Evolutionary conservation across 2,113 vertebrate genomes (phyloP).

Genomic region (Rhinolophus ferrumequinum): DNA sequence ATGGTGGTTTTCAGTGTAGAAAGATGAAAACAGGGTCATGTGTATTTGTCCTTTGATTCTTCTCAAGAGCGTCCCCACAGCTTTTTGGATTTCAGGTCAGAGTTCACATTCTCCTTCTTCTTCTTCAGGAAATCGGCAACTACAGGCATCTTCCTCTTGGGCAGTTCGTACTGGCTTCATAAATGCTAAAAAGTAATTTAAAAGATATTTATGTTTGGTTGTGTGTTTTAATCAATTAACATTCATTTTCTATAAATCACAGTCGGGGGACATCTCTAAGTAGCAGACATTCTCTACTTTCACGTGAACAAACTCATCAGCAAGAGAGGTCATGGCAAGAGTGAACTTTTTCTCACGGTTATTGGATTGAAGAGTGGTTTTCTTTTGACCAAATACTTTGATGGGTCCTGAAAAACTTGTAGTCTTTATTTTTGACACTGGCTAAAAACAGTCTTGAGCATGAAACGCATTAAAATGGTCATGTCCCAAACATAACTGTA

Average conservation of each 20-base stretch:
- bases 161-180: constrained; percentile 58
- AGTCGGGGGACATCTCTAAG: background rate
- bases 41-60: background rate
- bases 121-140: constrained; percentile 91
- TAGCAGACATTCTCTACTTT: background rate
- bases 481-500: rapidly evolving
- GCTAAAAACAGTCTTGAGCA: background rate
- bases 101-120: constrained; percentile 87
- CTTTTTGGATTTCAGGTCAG: background rate
- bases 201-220: background rate
- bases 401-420: background rate
- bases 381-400: background rate
- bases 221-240: background rate
- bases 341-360: background rate
- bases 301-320: background rate
- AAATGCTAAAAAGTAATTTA: constrained; percentile 68
- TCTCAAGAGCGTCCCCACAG: background rate
- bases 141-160: constrained; percentile 89
- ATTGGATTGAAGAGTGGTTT: background rate
- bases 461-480: background rate
- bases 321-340: background rate
- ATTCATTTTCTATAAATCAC: background rate
- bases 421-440: background rate
- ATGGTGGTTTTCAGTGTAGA: background rate
- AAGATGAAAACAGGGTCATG: rapidly evolving